A percentile compares a stretch with the other conserved stretches of the same genome.
These are phyloP conservation scores for Tamias sibiricus DNA, from an alignment of 2,113 vertebrate species.

Conservation along the genomic window DNA sequence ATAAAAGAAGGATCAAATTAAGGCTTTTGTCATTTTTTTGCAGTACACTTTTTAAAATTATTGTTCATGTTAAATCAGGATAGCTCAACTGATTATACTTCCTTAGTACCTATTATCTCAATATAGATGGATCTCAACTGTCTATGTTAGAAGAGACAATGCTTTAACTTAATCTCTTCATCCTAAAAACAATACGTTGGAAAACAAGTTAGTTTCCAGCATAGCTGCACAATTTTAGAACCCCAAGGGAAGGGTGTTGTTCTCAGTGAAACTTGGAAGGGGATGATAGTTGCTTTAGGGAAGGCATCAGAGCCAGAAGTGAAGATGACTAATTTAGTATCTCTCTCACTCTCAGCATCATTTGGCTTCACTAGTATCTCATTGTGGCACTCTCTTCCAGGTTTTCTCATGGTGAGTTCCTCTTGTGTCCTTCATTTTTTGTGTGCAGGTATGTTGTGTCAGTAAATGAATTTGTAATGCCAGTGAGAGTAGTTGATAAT, in stretches of 20 bases:
- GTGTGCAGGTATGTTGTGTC: neutral
- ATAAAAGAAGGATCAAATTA: neutral
- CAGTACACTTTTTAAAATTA: neutral
- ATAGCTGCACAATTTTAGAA: conserved; percentile 18
- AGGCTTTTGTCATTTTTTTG: neutral
- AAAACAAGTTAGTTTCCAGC: neutral
- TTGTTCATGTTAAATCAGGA: conserved; percentile 27
- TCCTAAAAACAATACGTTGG: neutral
- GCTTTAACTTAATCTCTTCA: neutral
- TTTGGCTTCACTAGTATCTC: neutral
- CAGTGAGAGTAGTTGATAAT: neutral
- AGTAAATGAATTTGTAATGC: neutral
- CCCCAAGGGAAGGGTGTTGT: neutral
- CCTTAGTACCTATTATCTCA: neutral
- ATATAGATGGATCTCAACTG: neutral
- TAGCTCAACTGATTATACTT: conserved; percentile 19
- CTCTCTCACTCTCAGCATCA: neutral
- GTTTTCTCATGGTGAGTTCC: neutral
- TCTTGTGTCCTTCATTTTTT: conserved; percentile 1
- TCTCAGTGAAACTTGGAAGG: neutral
- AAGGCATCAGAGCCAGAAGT: neutral
- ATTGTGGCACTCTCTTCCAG: neutral
- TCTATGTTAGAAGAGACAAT: neutral
- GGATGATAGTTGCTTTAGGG: neutral
- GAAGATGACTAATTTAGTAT: neutral